These are phyloP conservation scores for Drosophila mimica DNA, from an alignment of 2,888 invertebrate species.

Conservation along the genomic window DNA sequence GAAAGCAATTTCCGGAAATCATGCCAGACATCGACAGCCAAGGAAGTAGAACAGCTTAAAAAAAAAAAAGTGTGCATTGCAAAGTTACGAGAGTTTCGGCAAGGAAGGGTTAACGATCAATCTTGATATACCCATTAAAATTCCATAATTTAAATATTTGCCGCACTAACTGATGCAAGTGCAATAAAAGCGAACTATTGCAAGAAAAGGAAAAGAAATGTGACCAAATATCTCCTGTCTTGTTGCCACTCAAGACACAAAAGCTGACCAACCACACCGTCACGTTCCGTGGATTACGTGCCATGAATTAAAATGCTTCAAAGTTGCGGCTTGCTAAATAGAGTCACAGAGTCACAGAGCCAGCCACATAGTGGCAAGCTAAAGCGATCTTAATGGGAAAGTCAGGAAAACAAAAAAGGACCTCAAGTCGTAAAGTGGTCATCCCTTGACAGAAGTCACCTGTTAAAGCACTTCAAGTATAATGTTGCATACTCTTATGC, in stretches of 20 bases:
- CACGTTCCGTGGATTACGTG: slow-evolving; percentile 54
- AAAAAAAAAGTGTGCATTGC: slow-evolving; percentile 17
- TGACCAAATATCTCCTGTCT: slow-evolving; percentile 6
- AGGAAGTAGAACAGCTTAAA: slow-evolving; percentile 6
- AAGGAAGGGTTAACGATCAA: slow-evolving; percentile 6
- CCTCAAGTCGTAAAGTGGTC: slow-evolving; percentile 36
- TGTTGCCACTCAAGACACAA: slow-evolving; percentile 40
- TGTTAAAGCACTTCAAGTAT: slow-evolving; percentile 28
- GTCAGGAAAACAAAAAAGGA: slow-evolving; percentile 17
- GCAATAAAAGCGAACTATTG: background rate
- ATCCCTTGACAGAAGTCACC: slow-evolving; percentile 36
- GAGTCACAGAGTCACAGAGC: slow-evolving; percentile 6
- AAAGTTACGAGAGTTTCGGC: slow-evolving; percentile 4
- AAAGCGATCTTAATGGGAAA: slow-evolving; percentile 32
- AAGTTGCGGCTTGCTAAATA: slow-evolving; percentile 23
- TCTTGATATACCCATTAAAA: slow-evolving; percentile 5
- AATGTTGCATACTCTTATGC: slow-evolving; percentile 45
- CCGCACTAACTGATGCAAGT: background rate
- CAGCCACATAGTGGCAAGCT: slow-evolving; percentile 23
- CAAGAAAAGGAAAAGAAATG: background rate
- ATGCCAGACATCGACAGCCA: slow-evolving; percentile 31
- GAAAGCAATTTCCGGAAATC: slow-evolving; percentile 41
- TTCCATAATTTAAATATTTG: slow-evolving; percentile 1
- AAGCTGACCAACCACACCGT: slow-evolving; percentile 44
- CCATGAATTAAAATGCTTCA: slow-evolving; percentile 31